Evolutionary conservation across 2,113 vertebrate genomes (phyloP), one percentile per base, ranked within the genome.

Genomic region (Macquaria ambigua): DNA sequence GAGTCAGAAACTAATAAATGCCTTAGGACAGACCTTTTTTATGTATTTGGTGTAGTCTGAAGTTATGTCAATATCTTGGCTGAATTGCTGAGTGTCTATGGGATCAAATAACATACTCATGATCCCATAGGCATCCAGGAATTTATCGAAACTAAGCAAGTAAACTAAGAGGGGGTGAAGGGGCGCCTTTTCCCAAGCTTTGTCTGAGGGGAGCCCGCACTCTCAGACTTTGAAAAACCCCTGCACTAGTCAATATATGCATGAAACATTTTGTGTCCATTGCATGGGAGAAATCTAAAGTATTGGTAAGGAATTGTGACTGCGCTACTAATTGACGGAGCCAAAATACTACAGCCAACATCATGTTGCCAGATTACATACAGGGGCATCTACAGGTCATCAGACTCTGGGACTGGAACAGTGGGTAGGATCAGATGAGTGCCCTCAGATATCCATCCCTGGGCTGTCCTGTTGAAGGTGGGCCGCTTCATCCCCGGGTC

Each of bases 391-490:
- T 96, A 99, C 92, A 99, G 96, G 88, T 99, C 98, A 15, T 99
- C 98, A 28, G 98, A 97, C 94, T 99, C 98, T 11, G 98, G 97
- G 79, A 97, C 89, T 43, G 21, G 50, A 95, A 97, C 93, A 0
- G 96, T 96, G 68, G 96, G 96, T 21, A 98, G 82, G 84, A 97
- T 96, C 15, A 98, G 92, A 9, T 98, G 96, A 77, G 95, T 93
- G 77, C 97, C 96, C 76, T 99, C 97, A 0, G 97, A 96, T 1
- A 96, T 94, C 98, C 98, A 99, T 20, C 98, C 98, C 90, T 97
- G 97, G 28, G 98, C 97, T 72, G 96, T 97, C 93, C 98, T 97
- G 86, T 99, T 99, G 95, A 99, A 99, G 93, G 96, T 98, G 87
- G 97, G 97, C 79, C 98, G 94, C 87, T 97, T 96, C 43, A 93